These are phyloP conservation scores for Sminthurides bifidus DNA, from an alignment of 1,140 invertebrate species.

Conservation along the genomic window DNA sequence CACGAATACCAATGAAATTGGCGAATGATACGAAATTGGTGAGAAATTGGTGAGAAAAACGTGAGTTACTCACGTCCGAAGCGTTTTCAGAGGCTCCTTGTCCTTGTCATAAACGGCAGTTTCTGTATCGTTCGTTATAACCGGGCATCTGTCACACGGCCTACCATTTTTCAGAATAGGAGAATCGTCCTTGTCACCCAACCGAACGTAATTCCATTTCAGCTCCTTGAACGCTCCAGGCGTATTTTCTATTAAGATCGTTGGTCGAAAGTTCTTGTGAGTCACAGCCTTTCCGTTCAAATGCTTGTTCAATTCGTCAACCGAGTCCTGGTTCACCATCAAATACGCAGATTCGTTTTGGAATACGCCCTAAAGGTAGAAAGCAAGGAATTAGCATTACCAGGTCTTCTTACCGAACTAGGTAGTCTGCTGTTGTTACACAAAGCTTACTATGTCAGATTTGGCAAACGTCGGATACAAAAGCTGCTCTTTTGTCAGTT, in stretches of 20 bases:
- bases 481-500: conserved; percentile 13
- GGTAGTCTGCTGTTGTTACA: too few species aligned
- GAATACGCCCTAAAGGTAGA: conserved; percentile 33
- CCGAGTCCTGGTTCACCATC: conserved; percentile 34
- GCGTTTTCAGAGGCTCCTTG: conserved; percentile 36
- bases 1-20: too few species aligned
- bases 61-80: conserved; percentile 32
- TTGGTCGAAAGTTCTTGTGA: conserved; percentile 33
- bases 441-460: conserved; percentile 18
- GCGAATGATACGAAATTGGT: neutral
- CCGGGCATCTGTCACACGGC: conserved; percentile 35
- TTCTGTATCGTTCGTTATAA: conserved; percentile 36
- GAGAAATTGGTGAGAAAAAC: neutral
- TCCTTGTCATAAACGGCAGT: conserved; percentile 34
- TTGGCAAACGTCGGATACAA: conserved; percentile 10
- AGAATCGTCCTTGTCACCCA: conserved; percentile 27
- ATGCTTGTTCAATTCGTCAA: conserved; percentile 34
- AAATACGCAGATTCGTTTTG: conserved; percentile 36
- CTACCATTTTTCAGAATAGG: conserved; percentile 28
- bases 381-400: neutral
- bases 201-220: conserved; percentile 31
- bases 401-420: too few species aligned
- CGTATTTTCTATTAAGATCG: conserved; percentile 28
- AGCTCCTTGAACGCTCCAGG: conserved; percentile 32
- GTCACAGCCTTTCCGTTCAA: conserved; percentile 31